These are phyloP conservation scores for Scaptomyza reducta DNA, from an alignment of 2,888 invertebrate genomes.

Conservation along the genomic window DNA sequence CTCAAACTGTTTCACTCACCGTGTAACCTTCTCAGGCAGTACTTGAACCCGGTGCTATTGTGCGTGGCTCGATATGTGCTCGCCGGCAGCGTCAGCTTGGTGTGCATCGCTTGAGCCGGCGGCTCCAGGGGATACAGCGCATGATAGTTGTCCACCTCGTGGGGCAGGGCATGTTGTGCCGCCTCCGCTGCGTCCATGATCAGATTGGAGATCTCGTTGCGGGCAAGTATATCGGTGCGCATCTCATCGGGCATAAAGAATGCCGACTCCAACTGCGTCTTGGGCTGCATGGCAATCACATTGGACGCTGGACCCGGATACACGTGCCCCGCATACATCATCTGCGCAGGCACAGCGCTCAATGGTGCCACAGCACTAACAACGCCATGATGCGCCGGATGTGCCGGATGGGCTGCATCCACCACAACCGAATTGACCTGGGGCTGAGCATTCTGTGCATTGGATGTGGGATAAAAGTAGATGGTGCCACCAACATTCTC, in stretches of 20 bases:
- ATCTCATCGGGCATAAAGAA: slow-evolving; percentile 95
- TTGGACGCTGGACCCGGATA: slow-evolving; percentile 84
- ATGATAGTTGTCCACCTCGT: slow-evolving; percentile 95
- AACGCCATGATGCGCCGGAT: slow-evolving; percentile 73
- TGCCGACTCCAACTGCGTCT: slow-evolving; percentile 85
- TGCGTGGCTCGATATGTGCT: slow-evolving; percentile 96
- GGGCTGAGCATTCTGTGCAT: slow-evolving; percentile 83
- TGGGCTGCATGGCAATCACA: slow-evolving; percentile 84
- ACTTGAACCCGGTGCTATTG: slow-evolving; percentile 92
- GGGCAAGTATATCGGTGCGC: slow-evolving; percentile 85
- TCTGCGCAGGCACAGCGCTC: slow-evolving; percentile 75
- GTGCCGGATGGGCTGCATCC: slow-evolving; percentile 57
- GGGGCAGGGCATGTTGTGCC: slow-evolving; percentile 87
- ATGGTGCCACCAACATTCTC: slow-evolving; percentile 97
- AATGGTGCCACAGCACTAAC: slow-evolving; percentile 71
- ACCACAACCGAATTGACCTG: slow-evolving; percentile 81
- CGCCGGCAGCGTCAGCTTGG: slow-evolving; percentile 90
- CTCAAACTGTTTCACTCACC: slow-evolving; percentile 84
- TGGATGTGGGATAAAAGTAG: slow-evolving; percentile 93
- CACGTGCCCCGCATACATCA: slow-evolving; percentile 83
- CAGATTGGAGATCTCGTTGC: slow-evolving; percentile 85
- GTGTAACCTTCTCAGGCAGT: slow-evolving; percentile 94
- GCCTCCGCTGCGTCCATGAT: slow-evolving; percentile 88
- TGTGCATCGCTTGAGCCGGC: slow-evolving; percentile 85
- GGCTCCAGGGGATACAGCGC: slow-evolving; percentile 94